Conservation (phyloP, 2,113 vertebrate genomes). For the Naja naja region DNA sequence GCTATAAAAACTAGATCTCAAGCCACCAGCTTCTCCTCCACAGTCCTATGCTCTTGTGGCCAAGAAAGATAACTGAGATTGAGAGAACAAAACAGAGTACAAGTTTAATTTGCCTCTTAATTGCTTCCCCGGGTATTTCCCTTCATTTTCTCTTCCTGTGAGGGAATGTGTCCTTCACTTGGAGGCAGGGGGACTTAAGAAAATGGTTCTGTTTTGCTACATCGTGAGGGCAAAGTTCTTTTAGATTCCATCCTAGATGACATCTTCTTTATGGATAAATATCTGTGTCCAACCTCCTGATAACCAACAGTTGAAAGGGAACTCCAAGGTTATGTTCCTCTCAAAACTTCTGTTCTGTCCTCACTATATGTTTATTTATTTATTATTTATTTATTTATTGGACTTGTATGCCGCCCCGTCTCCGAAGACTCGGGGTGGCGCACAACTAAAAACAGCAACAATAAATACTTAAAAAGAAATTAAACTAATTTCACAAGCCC, state of each 20-base stretch:
- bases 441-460: too few relatives aligned
- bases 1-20: background rate
- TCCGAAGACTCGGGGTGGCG: too few relatives aligned
- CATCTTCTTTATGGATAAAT: too few relatives aligned
- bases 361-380: too few relatives aligned
- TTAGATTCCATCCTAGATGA: too few relatives aligned
- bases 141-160: background rate
- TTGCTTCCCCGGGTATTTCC: too few relatives aligned
- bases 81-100: background rate
- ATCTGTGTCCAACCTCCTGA: background rate
- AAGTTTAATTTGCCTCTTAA: background rate
- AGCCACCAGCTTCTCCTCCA: background rate
- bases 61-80: background rate
- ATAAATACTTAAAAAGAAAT: too few relatives aligned
- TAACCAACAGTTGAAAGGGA: background rate
- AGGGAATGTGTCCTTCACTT: background rate
- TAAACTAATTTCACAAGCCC: too few relatives aligned
- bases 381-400: too few relatives aligned
- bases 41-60: background rate
- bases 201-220: background rate
- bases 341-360: background rate
- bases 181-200: too few relatives aligned
- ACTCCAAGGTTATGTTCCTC: background rate
- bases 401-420: too few relatives aligned
- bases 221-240: background rate